Conservation (phyloP, 2,888 invertebrate genomes). For the Microchrysa polita region DNA sequence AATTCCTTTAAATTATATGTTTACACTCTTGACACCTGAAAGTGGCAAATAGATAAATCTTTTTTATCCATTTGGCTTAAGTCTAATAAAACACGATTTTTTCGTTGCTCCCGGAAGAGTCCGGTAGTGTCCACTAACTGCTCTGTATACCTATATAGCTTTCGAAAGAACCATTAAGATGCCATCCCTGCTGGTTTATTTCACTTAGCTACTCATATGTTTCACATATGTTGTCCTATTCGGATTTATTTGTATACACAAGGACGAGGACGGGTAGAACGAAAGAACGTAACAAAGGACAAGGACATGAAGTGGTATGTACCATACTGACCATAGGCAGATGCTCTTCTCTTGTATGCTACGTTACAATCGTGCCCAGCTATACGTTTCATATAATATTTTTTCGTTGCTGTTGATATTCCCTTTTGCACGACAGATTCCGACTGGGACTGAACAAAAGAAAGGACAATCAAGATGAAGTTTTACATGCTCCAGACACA, state of each 20-base stretch:
- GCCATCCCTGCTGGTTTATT: constrained; percentile 41
- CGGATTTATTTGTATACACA: constrained; percentile 43
- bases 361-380: constrained; percentile 10
- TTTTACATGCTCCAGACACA: constrained; percentile 33
- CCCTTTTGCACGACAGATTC: background rate
- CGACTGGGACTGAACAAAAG: constrained; percentile 4
- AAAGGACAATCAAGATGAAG: constrained; percentile 37
- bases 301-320: constrained; percentile 26
- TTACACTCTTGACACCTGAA: constrained; percentile 33
- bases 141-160: too few relatives aligned
- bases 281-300: constrained; percentile 32
- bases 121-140: constrained; percentile 6
- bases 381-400: constrained; percentile 10
- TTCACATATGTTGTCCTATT: constrained; percentile 35
- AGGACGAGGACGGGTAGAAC: background rate
- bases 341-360: constrained; percentile 17
- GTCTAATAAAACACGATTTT: constrained; percentile 50
- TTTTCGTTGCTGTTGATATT: constrained; percentile 14
- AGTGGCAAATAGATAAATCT: constrained; percentile 46
- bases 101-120: too few relatives aligned
- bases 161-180: constrained; percentile 28
- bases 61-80: constrained; percentile 47
- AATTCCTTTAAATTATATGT: constrained; percentile 28
- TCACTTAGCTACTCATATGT: constrained; percentile 42
- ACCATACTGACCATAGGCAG: constrained; percentile 40